These are phyloP conservation scores for Takifugu rubripes DNA, from an alignment of 2,797 vertebrate species.

Conservation along the genomic window DNA sequence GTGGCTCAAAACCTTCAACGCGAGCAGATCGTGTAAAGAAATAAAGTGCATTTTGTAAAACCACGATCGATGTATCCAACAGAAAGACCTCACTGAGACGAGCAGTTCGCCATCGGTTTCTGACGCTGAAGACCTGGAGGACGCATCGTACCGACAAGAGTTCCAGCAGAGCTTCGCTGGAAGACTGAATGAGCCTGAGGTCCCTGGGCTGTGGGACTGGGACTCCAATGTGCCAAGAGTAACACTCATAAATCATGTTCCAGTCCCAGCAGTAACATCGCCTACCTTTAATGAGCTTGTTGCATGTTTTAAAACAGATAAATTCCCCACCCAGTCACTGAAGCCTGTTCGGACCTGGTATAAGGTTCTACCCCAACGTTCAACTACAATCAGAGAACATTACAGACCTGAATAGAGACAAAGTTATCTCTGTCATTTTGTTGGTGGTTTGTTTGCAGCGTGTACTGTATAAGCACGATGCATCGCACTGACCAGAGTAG, in stretches of 20 bases:
- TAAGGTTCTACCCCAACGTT: neutral
- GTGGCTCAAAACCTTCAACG: conserved; percentile 19
- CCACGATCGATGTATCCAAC: conserved; percentile 19
- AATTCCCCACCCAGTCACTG: conserved; percentile 9
- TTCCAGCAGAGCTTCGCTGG: conserved; percentile 28
- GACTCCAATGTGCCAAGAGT: conserved; percentile 45
- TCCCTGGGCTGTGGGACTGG: conserved; percentile 81
- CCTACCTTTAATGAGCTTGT: conserved; percentile 13
- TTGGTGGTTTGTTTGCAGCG: neutral
- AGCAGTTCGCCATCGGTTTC: conserved; percentile 44
- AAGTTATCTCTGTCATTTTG: neutral
- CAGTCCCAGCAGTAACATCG: conserved; percentile 19
- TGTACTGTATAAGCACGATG: too few relatives aligned
- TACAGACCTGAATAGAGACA: neutral
- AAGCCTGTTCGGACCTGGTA: neutral
- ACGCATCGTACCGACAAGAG: conserved; percentile 13
- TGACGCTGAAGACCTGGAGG: conserved; percentile 41
- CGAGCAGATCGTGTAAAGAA: conserved; percentile 1
- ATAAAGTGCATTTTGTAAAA: neutral
- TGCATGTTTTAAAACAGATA: conserved; percentile 11
- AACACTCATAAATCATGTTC: conserved; percentile 45
- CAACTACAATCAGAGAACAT: conserved; percentile 2
- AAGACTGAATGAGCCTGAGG: conserved; percentile 79
- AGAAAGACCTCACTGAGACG: conserved; percentile 31
- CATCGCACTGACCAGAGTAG: too few relatives aligned